A percentile compares a stretch with the other conserved stretches of the same genome.
Evolutionary conservation across 2,113 vertebrate species (phyloP).

Genomic region (Perca fluviatilis): DNA sequence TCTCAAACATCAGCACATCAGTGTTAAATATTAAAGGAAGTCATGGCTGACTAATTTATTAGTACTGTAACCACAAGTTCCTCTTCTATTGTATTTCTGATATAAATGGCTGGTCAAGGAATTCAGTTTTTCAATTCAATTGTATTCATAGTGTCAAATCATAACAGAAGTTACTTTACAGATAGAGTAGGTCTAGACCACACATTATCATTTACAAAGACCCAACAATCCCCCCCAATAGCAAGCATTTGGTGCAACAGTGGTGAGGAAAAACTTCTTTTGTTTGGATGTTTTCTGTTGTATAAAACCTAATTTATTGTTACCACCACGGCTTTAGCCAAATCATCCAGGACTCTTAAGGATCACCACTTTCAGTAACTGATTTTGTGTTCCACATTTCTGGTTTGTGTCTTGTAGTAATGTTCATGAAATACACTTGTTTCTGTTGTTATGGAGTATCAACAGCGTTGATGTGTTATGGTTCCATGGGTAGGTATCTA

Average conservation of each 20-base stretch:
- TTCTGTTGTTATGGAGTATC: background rate
- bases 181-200: too few relatives aligned
- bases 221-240: too few relatives aligned
- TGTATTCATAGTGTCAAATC: too few relatives aligned
- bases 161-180: too few relatives aligned
- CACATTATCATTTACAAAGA: too few relatives aligned
- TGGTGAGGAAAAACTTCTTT: too few relatives aligned
- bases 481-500: background rate
- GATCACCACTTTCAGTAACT: background rate
- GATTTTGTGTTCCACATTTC: background rate
- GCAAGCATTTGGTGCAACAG: too few relatives aligned
- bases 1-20: background rate
- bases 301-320: background rate
- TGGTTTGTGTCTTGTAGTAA: background rate
- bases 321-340: background rate
- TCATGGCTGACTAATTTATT: background rate
- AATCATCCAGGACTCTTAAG: background rate
- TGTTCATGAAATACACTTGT: background rate
- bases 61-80: background rate
- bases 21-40: background rate
- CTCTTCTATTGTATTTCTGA: background rate
- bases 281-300: background rate
- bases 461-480: background rate
- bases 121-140: too few relatives aligned
- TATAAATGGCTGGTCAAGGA: background rate